Evolutionary conservation across 2,797 vertebrate genomes (phyloP).

Genomic region (Enoplosus armatus): DNA sequence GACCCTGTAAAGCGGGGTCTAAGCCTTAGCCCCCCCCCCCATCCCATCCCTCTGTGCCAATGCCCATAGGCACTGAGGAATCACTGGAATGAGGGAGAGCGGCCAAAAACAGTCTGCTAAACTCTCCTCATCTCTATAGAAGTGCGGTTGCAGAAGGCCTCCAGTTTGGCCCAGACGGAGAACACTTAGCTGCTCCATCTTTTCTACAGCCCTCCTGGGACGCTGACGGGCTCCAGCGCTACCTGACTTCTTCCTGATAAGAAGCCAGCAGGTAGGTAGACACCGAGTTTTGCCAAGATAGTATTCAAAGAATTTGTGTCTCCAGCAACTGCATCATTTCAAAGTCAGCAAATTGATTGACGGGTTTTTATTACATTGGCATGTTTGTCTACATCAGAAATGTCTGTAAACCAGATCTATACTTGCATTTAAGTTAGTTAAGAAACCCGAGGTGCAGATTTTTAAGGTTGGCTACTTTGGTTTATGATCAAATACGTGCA

Average conservation of each 20-base stretch:
- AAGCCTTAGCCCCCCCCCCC: slow-evolving; percentile 40
- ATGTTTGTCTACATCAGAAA: not conserved
- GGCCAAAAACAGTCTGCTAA: slow-evolving; percentile 46
- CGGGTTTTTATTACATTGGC: not conserved
- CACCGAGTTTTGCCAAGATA: not conserved
- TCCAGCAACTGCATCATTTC: not conserved
- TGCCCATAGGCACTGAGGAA: slow-evolving; percentile 68
- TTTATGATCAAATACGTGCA: too few species aligned
- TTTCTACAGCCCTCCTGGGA: slow-evolving; percentile 24
- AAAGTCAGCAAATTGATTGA: not conserved
- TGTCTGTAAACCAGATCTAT: not conserved
- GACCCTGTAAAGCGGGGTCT: slow-evolving; percentile 58
- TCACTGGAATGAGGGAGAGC: slow-evolving; percentile 59
- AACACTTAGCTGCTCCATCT: slow-evolving; percentile 15
- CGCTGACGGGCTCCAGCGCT: not conserved
- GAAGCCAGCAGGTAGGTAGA: slow-evolving; percentile 2
- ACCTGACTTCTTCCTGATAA: not conserved
- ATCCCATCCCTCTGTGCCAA: slow-evolving; percentile 44
- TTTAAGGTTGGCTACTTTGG: not conserved
- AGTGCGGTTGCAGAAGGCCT: slow-evolving; percentile 27
- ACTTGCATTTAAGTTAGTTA: not conserved
- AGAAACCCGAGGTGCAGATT: not conserved
- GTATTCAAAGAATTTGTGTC: not conserved
- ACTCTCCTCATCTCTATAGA: slow-evolving; percentile 33
- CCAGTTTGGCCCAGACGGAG: slow-evolving; percentile 17